Conservation (phyloP, 2,888 invertebrate genomes). For the Eupithecia vulgata region DNA sequence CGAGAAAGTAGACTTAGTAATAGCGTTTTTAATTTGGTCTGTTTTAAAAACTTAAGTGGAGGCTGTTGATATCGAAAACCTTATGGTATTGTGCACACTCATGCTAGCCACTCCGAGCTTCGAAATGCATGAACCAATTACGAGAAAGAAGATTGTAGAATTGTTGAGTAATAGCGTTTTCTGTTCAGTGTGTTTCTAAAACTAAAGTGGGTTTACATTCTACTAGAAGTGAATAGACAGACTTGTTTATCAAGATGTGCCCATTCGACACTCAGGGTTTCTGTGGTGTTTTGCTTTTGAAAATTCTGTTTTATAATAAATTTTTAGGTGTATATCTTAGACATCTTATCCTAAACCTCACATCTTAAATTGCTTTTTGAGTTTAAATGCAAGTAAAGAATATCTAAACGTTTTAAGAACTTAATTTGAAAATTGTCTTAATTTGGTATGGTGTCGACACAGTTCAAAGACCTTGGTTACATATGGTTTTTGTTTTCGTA, state of each 20-base stretch:
- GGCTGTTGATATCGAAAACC: background rate
- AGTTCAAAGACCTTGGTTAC: background rate
- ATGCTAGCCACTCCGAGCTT: slow-evolving; percentile 20
- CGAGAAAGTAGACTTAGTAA: slow-evolving; percentile 18
- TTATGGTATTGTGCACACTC: background rate
- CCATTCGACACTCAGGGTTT: background rate
- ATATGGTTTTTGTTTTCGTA: background rate
- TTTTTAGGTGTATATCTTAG: background rate
- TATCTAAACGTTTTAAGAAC: background rate
- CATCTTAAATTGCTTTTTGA: background rate
- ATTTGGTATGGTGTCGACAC: background rate
- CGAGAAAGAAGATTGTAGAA: slow-evolving; percentile 22
- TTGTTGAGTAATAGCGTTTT: background rate
- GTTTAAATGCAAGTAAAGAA: background rate
- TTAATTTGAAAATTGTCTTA: too few relatives aligned
- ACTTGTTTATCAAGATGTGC: background rate
- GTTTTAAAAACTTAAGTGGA: background rate
- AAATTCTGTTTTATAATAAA: background rate
- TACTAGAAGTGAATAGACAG: background rate
- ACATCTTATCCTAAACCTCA: background rate
- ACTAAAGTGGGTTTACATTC: background rate
- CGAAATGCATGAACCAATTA: slow-evolving; percentile 43
- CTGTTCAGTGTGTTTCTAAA: background rate
- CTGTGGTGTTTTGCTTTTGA: background rate
- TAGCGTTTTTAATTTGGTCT: background rate